Evolutionary conservation across 2,888 invertebrate genomes (phyloP), one percentile per base, ranked within the genome.

Genomic region (Periphyllus acericola): DNA sequence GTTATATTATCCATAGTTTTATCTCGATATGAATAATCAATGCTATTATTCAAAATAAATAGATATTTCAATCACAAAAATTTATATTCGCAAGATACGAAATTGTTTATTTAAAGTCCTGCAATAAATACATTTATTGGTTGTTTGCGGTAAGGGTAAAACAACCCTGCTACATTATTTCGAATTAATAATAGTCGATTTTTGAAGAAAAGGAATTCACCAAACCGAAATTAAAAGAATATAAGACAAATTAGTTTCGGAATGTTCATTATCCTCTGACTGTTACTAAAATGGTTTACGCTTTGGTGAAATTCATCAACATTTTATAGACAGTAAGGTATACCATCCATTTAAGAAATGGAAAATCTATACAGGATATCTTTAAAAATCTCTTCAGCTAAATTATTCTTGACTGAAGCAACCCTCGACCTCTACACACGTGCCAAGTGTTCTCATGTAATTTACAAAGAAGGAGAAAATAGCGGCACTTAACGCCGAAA

Each of bases 391-490:
- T 75, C 66, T 83, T 83, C 75, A 32, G 60, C 17, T 66, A 83
- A 83, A 83, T 83, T 75, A 75, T 83, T 83, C 40, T 75, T 66
- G 66, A 83, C 75, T 83, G 32, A 75, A 83, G 21, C 55, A 40
- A 66, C 40, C 36, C 75, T 60, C 60, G 74, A 83, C 75, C 60
- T 21, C 40, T 60, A 79, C 83, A 83, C 75, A 83, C 83, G 66
- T 75, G 83, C 74, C 83, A 83, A 83, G 60, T 83, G 40, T 83
- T 75, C 75, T 29, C 60, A 55, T 75, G 32, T 83, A 75, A 66
- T 83, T 83, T 83, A 75, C 60, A 83, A 83, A 83, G 74, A 36
- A 75, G 72, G 82, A 72, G 66, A 66, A 83, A 83, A 74, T 83
- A 83, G 74, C 29, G 75, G 66, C 83, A 83, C 60, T 83, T 75